Evolutionary conservation across 2,888 invertebrate genomes (phyloP), one percentile per base, ranked within the genome.

Genomic region (Idaea dimidiata): DNA sequence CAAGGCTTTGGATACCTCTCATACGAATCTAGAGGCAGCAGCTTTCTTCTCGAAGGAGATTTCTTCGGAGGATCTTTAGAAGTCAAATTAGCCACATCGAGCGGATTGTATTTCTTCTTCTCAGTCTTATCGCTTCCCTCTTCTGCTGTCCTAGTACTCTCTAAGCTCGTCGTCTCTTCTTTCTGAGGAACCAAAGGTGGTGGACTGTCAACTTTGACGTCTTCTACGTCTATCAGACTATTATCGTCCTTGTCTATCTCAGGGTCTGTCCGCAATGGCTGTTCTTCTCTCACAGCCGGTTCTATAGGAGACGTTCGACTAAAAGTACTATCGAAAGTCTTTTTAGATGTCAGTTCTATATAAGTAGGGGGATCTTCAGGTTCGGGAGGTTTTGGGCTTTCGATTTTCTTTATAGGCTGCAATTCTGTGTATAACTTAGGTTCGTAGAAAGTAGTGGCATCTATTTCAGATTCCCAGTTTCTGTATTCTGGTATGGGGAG

Each of bases 51-150:
- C 0, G 88, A 87, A 17, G 93, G 91, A 4, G 91, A 88, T 59
- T 84, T 86, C 6, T 92, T 93, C 0, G 94, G 94, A 0, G 94
- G 94, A 76, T 94, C 94, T 79, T 93, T 93, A 10, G 94, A 93
- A 32, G 94, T 94, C 71, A 94, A 86, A 84, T 94, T 94, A 65
- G 93, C 94, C 14, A 94, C 94, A 77, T 94, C 94, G 62, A 94
- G 80, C n/a, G 94, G 94, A 79, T 94, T 94, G 72, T 92, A 94
- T 70, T 92, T 94, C 81, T 86, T 93, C 79, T 84, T 77, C 69
- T 88, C 90, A 81, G 82, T 85, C 82, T 89, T 86, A 66, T 85
- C 81, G 72, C 75, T 83, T 68, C 66, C 73, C 74, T 74, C 79
- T 77, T 89, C 91, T 82, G 81, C 60, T 32, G 73, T 66, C 77